Percentiles rank a stretch among this genome's conserved stretches.
These are phyloP conservation scores for Squalus acanthias DNA, from an alignment of 2,797 vertebrate genomes.

Conservation along the genomic window DNA sequence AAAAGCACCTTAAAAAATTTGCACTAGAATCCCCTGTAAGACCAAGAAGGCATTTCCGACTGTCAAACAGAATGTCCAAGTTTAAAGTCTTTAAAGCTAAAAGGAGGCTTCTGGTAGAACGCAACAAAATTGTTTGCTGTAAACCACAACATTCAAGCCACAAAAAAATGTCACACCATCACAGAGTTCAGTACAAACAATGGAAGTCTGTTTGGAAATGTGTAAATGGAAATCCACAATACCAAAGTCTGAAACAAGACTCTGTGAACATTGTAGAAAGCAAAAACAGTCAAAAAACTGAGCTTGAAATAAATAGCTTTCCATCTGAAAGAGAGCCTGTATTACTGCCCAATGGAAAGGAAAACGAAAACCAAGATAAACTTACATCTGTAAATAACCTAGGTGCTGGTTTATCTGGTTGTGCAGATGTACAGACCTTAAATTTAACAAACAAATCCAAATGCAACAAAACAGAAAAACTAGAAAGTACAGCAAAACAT, in stretches of 20 bases:
- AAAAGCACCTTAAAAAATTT: constrained; percentile 93
- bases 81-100: constrained; percentile 58
- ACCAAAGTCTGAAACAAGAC: neutral
- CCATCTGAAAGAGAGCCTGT: neutral
- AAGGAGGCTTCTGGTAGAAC: constrained; percentile 52
- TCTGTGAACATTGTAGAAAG: neutral
- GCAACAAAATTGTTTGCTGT: constrained; percentile 26
- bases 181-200: constrained; percentile 24
- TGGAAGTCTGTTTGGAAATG: constrained; percentile 28
- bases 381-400: neutral
- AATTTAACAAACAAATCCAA: constrained; percentile 12
- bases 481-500: constrained; percentile 52
- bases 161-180: neutral
- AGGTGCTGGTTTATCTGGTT: neutral
- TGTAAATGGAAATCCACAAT: constrained; percentile 8
- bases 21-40: constrained; percentile 83
- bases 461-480: constrained; percentile 56
- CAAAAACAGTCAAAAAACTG: neutral
- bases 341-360: constrained; percentile 12
- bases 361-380: constrained; percentile 30
- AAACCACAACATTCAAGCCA: neutral
- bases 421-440: constrained; percentile 40
- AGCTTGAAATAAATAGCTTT: constrained; percentile 14
- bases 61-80: constrained; percentile 61
- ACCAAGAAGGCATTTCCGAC: constrained; percentile 67